These are phyloP conservation scores for Picathartes gymnocephalus DNA, from an alignment of 2,113 vertebrate genomes.

Conservation along the genomic window DNA sequence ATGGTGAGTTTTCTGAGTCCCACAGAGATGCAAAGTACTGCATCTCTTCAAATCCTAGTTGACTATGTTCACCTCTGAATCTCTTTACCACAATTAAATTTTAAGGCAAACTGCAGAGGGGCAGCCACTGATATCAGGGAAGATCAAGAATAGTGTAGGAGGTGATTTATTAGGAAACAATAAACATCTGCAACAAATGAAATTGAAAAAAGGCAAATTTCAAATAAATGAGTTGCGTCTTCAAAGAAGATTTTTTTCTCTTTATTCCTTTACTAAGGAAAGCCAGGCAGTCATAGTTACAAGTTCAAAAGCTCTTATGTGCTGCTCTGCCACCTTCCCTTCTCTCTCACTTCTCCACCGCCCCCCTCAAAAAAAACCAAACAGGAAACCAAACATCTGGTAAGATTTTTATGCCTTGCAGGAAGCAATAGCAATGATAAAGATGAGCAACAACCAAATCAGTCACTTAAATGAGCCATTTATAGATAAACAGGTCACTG, in stretches of 20 bases:
- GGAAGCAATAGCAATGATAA: neutral
- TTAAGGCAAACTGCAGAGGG: neutral
- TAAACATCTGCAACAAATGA: neutral
- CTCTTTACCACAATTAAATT: neutral
- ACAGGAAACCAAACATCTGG: neutral
- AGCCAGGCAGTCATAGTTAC: neutral
- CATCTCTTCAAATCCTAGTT: neutral
- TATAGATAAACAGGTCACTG: neutral
- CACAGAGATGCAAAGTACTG: neutral
- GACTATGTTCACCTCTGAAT: neutral
- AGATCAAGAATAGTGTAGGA: neutral
- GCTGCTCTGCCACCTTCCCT: neutral
- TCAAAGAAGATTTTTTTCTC: neutral
- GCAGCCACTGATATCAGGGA: neutral
- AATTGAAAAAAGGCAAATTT: neutral
- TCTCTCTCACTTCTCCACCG: rapidly evolving
- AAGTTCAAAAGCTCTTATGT: neutral
- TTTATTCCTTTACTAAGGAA: neutral
- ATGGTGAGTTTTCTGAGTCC: neutral
- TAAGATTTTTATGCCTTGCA: neutral
- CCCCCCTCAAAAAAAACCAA: rapidly evolving
- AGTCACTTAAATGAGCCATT: neutral
- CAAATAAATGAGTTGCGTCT: neutral
- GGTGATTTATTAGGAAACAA: neutral
- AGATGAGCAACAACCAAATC: neutral